Percentiles rank a stretch among this genome's conserved stretches.
phyloP scores from a whole-genome alignment of 2,113 vertebrate genomes.

The Mellivora capensis region DNA sequence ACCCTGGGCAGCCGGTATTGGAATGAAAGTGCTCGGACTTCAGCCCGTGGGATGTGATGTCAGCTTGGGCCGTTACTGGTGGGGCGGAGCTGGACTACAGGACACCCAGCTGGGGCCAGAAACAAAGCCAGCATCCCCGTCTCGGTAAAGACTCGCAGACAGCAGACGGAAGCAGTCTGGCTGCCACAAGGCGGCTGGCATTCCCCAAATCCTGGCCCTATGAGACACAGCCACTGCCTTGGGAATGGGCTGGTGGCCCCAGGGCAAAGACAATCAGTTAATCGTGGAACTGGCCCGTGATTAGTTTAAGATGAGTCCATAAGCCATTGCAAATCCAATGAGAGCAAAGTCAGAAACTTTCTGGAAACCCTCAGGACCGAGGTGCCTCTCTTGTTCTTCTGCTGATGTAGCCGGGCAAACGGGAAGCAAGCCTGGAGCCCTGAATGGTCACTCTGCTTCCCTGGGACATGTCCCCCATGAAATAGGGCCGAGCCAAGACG shows the following conservation, averaged over 20 bases:
- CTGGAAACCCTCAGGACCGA: not conserved
- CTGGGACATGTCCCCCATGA: accelerated
- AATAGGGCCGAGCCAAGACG: too few relatives aligned
- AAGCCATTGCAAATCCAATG: not conserved
- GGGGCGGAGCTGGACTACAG: not conserved
- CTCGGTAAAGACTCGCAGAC: not conserved
- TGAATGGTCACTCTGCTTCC: not conserved
- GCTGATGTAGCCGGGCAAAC: accelerated
- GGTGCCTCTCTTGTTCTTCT: not conserved
- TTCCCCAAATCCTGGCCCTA: not conserved
- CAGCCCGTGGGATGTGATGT: not conserved
- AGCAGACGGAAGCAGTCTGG: accelerated
- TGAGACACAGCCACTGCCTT: not conserved
- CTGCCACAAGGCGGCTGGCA: accelerated
- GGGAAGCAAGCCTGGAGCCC: too few relatives aligned
- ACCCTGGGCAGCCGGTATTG: not conserved
- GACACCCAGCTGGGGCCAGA: too few relatives aligned
- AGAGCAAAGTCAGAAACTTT: not conserved
- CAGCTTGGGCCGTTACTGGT: not conserved
- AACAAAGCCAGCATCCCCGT: accelerated
- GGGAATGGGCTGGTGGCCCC: accelerated
- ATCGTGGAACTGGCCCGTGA: not conserved
- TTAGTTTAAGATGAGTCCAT: accelerated
- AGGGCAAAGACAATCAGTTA: not conserved
- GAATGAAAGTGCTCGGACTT: not conserved